Percentiles rank a stretch among this genome's conserved stretches.
phyloP scores from a whole-genome alignment of 2,797 vertebrate species.

The Champsocephalus esox region DNA sequence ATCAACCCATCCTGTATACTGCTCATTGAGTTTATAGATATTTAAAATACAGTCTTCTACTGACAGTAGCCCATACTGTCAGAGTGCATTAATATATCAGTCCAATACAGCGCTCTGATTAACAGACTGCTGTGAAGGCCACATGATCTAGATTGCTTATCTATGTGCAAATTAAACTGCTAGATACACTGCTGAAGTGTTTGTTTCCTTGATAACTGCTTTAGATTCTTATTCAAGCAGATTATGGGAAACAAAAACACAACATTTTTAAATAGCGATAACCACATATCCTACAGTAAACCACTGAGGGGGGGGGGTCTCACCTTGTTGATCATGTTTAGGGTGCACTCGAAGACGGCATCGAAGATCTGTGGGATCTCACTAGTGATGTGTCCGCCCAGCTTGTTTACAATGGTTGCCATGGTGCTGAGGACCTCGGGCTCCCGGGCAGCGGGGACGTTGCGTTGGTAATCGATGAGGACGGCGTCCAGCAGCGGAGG shows the following conservation, averaged over 20 bases:
- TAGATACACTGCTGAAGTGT: neutral
- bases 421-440: conserved; percentile 99
- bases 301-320: neutral
- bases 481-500: conserved; percentile 95
- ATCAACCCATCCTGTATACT: too few relatives aligned
- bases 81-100: neutral
- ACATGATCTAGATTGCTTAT: neutral
- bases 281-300: neutral
- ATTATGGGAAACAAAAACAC: neutral
- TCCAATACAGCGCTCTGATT: neutral
- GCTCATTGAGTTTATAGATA: too few relatives aligned
- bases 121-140: conserved; percentile 8
- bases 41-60: neutral
- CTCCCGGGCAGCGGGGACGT: conserved; percentile 96
- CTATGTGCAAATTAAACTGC: neutral
- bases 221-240: neutral
- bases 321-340: conserved; percentile 99
- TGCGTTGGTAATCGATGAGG: conserved; percentile 98
- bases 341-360: conserved; percentile 97
- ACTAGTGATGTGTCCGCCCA: conserved; percentile 95
- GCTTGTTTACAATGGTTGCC: conserved; percentile 98
- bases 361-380: conserved; percentile 99
- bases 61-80: neutral
- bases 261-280: neutral
- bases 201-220: neutral